phyloP scores from a whole-genome alignment of 2,113 vertebrate species.

The Eurystomus gularis region DNA sequence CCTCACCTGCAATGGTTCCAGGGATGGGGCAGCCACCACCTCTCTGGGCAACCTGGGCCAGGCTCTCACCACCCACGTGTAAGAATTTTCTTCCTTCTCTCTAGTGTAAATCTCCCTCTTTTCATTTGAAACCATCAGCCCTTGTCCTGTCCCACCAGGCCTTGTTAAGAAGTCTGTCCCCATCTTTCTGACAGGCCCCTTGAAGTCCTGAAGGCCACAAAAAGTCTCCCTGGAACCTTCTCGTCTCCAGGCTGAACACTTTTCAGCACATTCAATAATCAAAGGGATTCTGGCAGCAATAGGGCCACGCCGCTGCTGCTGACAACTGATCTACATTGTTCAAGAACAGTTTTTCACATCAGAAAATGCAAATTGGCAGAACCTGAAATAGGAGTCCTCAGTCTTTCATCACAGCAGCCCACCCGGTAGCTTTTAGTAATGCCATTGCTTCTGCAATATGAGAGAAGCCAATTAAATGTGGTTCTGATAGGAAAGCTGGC shows the following conservation, averaged over 20 bases:
- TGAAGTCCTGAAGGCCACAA: neutral
- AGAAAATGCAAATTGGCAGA: neutral
- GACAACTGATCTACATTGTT: rapidly evolving
- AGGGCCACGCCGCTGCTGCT: neutral
- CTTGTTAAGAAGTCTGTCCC: neutral
- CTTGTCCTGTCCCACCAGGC: neutral
- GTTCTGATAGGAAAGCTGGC: rapidly evolving
- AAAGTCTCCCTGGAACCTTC: neutral
- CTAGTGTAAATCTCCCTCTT: neutral
- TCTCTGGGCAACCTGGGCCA: neutral
- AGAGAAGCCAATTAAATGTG: neutral
- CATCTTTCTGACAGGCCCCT: neutral
- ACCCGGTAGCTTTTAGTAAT: neutral
- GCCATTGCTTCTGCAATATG: neutral
- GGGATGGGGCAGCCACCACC: neutral
- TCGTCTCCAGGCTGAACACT: neutral
- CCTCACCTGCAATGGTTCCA: neutral
- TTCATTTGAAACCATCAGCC: neutral
- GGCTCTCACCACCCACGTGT: neutral
- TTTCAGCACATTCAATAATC: neutral
- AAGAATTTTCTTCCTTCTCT: neutral
- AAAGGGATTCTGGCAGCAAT: neutral
- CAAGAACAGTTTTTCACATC: neutral
- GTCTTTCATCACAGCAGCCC: neutral
- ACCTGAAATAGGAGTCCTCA: neutral